phyloP scores from a whole-genome alignment of 2,888 invertebrate species.

The Conchocele bisecta region DNA sequence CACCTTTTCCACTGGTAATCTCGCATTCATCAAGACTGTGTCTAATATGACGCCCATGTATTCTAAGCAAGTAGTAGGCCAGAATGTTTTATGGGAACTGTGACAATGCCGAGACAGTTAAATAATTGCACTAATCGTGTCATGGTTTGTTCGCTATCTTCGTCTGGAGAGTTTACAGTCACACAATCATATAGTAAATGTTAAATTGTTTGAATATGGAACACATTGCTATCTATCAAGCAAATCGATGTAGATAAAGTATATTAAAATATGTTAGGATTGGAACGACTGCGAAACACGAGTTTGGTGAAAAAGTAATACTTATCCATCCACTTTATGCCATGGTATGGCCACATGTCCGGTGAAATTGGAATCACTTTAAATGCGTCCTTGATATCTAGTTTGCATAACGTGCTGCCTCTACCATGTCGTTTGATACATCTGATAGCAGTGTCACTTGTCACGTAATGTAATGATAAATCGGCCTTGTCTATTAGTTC shows the following conservation, averaged over 20 bases:
- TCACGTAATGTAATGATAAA: constrained; percentile 42
- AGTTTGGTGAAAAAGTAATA: constrained; percentile 43
- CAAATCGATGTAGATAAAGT: constrained; percentile 30
- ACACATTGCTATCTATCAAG: too few relatives aligned
- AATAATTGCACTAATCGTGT: too few relatives aligned
- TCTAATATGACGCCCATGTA: constrained; percentile 54
- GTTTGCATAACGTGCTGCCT: constrained; percentile 36
- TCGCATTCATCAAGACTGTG: constrained; percentile 10
- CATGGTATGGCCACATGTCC: constrained; percentile 26
- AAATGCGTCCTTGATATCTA: constrained; percentile 51
- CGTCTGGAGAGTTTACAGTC: too few relatives aligned
- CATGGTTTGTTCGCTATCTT: too few relatives aligned
- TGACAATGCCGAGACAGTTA: too few relatives aligned
- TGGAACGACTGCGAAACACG: constrained; percentile 37
- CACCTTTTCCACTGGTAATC: constrained; percentile 33
- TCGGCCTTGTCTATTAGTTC: constrained; percentile 52
- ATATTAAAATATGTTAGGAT: constrained; percentile 38
- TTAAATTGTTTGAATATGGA: too few relatives aligned
- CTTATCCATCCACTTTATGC: constrained; percentile 42
- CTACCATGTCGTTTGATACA: constrained; percentile 25
- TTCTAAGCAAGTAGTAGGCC: constrained; percentile 25
- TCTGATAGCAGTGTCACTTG: constrained; percentile 49
- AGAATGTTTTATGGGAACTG: constrained; percentile 44
- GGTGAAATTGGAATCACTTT: constrained; percentile 45
- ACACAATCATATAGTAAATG: too few relatives aligned